Evolutionary conservation across 1,140 invertebrate genomes (phyloP).

Genomic region (Euglossa dilemma): DNA sequence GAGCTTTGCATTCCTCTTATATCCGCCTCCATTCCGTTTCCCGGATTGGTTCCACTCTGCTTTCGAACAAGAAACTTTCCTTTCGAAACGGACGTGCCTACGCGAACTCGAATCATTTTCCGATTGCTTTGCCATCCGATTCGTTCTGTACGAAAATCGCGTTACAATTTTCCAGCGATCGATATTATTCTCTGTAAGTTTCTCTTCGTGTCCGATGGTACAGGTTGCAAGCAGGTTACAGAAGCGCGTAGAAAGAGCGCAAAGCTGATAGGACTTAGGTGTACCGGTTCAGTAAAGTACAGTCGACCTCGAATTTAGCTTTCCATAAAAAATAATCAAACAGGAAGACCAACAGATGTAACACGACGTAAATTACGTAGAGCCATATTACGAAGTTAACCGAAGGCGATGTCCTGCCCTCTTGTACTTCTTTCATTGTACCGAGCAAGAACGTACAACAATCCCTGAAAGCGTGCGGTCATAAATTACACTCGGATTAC

Average conservation of each 20-base stretch:
- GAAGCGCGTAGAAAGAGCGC: background rate
- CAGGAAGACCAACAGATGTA: slow-evolving; percentile 62
- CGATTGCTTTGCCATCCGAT: background rate
- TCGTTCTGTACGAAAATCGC: background rate
- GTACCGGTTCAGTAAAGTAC: rapidly evolving
- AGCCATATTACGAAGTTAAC: slow-evolving; percentile 60
- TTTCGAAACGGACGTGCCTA: background rate
- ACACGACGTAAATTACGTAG: slow-evolving; percentile 61
- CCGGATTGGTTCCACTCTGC: background rate
- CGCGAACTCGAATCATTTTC: background rate
- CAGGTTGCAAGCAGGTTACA: too few relatives aligned
- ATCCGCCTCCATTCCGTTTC: slow-evolving; percentile 15
- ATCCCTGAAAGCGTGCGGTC: slow-evolving; percentile 10
- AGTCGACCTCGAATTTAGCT: slow-evolving; percentile 47
- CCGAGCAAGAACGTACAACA: slow-evolving; percentile 33
- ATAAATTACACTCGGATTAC: background rate
- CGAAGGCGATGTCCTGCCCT: slow-evolving; percentile 31
- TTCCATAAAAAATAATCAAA: slow-evolving; percentile 72
- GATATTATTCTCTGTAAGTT: background rate
- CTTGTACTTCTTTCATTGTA: slow-evolving; percentile 34
- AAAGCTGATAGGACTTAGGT: too few relatives aligned
- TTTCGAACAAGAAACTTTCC: background rate
- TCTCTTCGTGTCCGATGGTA: background rate
- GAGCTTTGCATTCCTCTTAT: slow-evolving; percentile 17
- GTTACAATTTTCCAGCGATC: too few relatives aligned